Base-by-base conservation (phyloP, 2,113 vertebrate species). In the Larimichthys polyactis region DNA sequence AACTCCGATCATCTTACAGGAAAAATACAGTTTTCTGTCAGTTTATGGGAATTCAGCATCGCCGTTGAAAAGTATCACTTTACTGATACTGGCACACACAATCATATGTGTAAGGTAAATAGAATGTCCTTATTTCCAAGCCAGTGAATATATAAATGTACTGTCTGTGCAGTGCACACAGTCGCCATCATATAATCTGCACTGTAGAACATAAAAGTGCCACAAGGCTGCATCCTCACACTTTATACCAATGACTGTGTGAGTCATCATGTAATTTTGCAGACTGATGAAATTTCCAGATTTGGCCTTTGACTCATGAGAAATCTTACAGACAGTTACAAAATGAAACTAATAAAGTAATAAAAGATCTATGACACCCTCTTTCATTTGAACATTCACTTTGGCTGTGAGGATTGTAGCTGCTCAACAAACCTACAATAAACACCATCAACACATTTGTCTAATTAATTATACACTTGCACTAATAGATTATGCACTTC, bases 141-240 rank as follows among this genome's bases (percentile, higher is more conserved):
- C 59, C 32, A 29, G 19, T 40, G 7, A 40, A 40, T 40, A 40
- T 40, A 60, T 4, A 59, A 32, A 32, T 29, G 7, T 16, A 29
- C 22, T 14, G 20, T 12, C 24, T 57, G 22, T 58, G 57, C 57
- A 17, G 57, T 15, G 22, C 14, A 32, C 15, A 59, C 27, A 32
- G 16, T 62, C 29, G n/a, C 12, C 17, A 7, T 36, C 36, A 40
- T 20, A 12, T 40, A 17, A 20, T 40, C 17, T 40, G 60, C 60
- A 63, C 29, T 5, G 1, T 2, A 55, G 12, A 24, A 44, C 5
- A 27, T 14, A 14, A 12, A 58, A 1, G 2, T 20, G 52, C 63
- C 63, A 77, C 63, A 67, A 77, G 63, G 74, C 19, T 48, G 74
- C 64, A 4, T 60, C 54, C 44, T 60, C 75, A 51, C 55, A 69